These are phyloP conservation scores for Parnassius glacialis DNA, from an alignment of 2,888 invertebrate species.

Conservation along the genomic window DNA sequence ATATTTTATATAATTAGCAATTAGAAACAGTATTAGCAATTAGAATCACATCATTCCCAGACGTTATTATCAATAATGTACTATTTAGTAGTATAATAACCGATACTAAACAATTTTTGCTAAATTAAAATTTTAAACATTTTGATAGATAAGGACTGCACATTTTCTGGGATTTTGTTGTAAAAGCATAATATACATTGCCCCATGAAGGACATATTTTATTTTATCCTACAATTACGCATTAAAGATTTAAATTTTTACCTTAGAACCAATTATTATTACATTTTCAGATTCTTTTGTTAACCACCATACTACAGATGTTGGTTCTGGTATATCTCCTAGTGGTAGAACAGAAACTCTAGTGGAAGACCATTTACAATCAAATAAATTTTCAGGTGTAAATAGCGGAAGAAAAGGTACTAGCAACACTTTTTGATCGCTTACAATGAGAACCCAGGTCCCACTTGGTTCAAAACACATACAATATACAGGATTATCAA, in stretches of 20 bases:
- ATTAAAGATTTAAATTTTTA: conserved; percentile 31
- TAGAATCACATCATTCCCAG: no score
- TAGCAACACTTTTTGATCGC: conserved; percentile 74
- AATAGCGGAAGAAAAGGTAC: conserved; percentile 75
- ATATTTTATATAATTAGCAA: no score
- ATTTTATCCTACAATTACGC: no score
- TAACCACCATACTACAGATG: conserved; percentile 88
- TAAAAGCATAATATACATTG: no score
- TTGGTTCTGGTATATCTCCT: conserved; percentile 70
- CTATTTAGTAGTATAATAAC: no score
- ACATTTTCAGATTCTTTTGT: conserved; percentile 86
- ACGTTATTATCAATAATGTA: no score
- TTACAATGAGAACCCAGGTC: conserved; percentile 85
- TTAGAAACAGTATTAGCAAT: no score
- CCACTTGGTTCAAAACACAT: conserved; percentile 93
- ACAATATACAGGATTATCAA: conserved; percentile 81
- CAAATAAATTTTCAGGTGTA: conserved; percentile 66
- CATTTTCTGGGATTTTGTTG: no score
- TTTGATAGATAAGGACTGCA: no score
- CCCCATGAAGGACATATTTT: no score
- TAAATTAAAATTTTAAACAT: no score
- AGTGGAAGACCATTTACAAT: conserved; percentile 73
- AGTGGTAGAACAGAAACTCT: conserved; percentile 71
- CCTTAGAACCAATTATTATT: conserved; percentile 86
- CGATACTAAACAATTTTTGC: no score